Conservation (phyloP, 2,888 invertebrate species). For the Leucoptera coffeella region DNA sequence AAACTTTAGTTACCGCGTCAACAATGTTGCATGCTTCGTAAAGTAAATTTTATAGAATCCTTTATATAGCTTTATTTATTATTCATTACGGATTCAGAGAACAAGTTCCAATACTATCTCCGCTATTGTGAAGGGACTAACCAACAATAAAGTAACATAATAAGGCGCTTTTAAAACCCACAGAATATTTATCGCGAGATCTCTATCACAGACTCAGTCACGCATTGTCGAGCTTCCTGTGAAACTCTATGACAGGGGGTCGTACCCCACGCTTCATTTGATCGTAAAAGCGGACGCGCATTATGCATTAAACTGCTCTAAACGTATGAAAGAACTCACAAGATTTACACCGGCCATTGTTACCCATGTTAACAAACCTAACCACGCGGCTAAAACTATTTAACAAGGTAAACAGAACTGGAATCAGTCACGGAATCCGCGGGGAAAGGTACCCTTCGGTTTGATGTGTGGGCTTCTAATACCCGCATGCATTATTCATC, state of each 20-base stretch:
- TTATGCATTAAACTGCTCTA: not conserved
- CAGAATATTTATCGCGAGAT: slow-evolving; percentile 10
- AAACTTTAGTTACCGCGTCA: too few relatives aligned
- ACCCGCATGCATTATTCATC: slow-evolving; percentile 36
- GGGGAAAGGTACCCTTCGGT: slow-evolving; percentile 25
- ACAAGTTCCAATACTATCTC: too few relatives aligned
- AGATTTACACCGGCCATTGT: too few relatives aligned
- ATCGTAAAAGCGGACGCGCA: slow-evolving; percentile 14
- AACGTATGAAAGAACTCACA: too few relatives aligned
- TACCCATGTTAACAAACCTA: too few relatives aligned
- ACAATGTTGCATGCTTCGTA: too few relatives aligned
- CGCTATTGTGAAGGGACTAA: slow-evolving; percentile 7
- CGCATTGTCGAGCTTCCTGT: slow-evolving; percentile 16
- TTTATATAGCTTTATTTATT: too few relatives aligned
- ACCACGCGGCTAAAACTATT: too few relatives aligned
- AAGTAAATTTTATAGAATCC: too few relatives aligned
- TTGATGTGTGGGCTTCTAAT: slow-evolving; percentile 15
- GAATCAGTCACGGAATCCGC: too few relatives aligned
- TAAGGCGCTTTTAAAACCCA: slow-evolving; percentile 7
- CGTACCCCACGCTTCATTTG: slow-evolving; percentile 18
- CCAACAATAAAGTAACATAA: slow-evolving; percentile 9
- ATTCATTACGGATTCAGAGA: too few relatives aligned
- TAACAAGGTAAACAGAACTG: too few relatives aligned
- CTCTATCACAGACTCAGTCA: slow-evolving; percentile 10
- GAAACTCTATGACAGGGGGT: slow-evolving; percentile 7